Percentiles rank a stretch among this genome's conserved stretches.
phyloP scores from a whole-genome alignment of 1,140 invertebrate genomes.

The Potamilus streckersoni region DNA sequence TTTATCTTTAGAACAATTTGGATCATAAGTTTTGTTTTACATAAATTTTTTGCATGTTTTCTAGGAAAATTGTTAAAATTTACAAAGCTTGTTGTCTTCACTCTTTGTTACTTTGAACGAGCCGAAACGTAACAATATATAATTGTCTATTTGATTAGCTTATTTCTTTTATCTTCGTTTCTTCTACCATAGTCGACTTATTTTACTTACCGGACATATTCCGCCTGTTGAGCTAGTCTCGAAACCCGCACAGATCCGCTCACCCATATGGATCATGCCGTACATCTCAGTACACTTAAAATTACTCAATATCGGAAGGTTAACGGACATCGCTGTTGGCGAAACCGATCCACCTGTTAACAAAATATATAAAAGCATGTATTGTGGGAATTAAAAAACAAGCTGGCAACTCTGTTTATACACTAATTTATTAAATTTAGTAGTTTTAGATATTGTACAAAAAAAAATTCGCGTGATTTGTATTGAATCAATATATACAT shows the following conservation, averaged over 20 bases:
- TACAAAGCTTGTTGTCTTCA: no score
- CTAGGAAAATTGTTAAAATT: no score
- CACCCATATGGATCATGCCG: constrained; percentile 24
- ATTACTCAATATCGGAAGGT: constrained; percentile 42
- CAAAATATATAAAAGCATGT: neutral
- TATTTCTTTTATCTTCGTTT: no score
- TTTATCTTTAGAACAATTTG: no score
- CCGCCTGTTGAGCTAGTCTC: constrained; percentile 32
- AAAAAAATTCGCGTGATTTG: no score
- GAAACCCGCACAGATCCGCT: constrained; percentile 56
- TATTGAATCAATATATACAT: neutral
- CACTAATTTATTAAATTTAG: neutral
- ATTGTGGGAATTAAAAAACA: neutral
- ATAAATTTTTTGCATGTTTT: no score
- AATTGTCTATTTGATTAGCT: no score
- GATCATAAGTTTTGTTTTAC: no score
- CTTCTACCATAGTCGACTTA: no score
- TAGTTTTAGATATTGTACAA: neutral
- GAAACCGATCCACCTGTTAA: constrained; percentile 44
- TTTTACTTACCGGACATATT: constrained; percentile 49
- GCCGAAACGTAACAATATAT: no score
- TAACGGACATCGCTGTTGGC: constrained; percentile 38
- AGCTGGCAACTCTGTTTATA: no score
- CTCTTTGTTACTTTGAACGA: no score
- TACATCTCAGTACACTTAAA: constrained; percentile 34